These are phyloP conservation scores for Paedocypris micromegethes DNA, from an alignment of 2,797 vertebrate species.

Conservation along the genomic window DNA sequence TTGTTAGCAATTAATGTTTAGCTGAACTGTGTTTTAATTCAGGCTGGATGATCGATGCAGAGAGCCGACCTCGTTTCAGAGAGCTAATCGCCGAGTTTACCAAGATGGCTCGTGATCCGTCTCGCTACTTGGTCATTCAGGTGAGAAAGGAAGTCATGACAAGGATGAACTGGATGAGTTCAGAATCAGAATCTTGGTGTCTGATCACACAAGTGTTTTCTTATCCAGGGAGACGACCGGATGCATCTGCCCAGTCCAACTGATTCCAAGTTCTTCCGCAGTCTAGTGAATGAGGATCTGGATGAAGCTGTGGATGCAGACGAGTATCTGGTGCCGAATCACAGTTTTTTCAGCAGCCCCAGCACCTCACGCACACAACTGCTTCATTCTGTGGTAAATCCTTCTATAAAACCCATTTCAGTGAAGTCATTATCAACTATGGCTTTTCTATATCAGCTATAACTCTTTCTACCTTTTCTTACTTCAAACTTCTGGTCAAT, in stretches of 20 bases:
- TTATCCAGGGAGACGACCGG: constrained; percentile 82
- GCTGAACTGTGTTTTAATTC: constrained; percentile 25
- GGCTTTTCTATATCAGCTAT: too few species aligned
- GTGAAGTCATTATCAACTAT: neutral
- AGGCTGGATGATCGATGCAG: constrained; percentile 99
- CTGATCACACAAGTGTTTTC: neutral
- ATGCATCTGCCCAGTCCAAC: constrained; percentile 91
- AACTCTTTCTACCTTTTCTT: too few species aligned
- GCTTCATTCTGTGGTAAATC: constrained; percentile 78
- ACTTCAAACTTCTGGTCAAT: too few species aligned
- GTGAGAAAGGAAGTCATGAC: constrained; percentile 57
- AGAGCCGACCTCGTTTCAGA: constrained; percentile 90
- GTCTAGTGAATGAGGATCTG: constrained; percentile 86
- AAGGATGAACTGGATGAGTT: neutral
- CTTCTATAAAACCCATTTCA: neutral
- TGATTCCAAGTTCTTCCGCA: constrained; percentile 82
- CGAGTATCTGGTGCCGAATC: constrained; percentile 89
- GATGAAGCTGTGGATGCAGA: constrained; percentile 88
- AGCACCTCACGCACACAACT: constrained; percentile 86
- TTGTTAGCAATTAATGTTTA: neutral
- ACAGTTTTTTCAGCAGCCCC: constrained; percentile 90
- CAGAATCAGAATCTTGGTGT: neutral
- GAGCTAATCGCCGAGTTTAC: constrained; percentile 91
- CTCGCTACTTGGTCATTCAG: constrained; percentile 96
- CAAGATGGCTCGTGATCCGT: constrained; percentile 97